Conservation (phyloP, 2,888 invertebrate species). For the Hirtodrosophila alboralis region DNA sequence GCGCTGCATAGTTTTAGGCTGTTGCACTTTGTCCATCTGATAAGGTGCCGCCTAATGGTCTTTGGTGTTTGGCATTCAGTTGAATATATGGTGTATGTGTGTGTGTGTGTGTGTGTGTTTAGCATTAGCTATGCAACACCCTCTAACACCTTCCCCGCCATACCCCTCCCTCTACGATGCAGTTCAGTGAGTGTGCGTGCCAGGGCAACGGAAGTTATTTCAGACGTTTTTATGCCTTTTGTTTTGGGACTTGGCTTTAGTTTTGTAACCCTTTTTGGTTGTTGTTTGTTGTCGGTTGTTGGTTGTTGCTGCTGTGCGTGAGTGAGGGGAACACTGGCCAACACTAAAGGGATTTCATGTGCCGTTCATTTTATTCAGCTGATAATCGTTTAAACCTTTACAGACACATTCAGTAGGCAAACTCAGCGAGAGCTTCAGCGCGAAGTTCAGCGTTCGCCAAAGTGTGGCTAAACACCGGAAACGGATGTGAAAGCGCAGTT, state of each 20-base stretch:
- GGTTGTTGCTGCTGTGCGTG: conserved; percentile 40
- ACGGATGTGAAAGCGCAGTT: conserved; percentile 74
- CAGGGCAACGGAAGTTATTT: conserved; percentile 69
- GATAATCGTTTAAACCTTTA: conserved; percentile 72
- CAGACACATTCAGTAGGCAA: conserved; percentile 65
- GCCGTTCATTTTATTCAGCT: conserved; percentile 66
- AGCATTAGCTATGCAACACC: conserved; percentile 51
- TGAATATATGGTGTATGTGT: conserved; percentile 12
- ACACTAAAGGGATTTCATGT: conserved; percentile 65
- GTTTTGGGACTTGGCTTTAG: conserved; percentile 52
- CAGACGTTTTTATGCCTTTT: conserved; percentile 74
- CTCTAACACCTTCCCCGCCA: not conserved
- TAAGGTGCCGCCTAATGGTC: conserved; percentile 62
- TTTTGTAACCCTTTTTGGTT: conserved; percentile 59
- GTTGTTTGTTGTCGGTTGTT: conserved; percentile 19
- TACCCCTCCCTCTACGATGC: too few species aligned
- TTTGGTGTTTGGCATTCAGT: conserved; percentile 52
- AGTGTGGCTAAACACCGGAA: conserved; percentile 75
- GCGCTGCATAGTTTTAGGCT: conserved; percentile 69
- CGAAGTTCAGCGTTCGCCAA: conserved; percentile 50
- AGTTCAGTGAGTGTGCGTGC: conserved; percentile 53
- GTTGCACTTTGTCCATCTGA: conserved; percentile 74
- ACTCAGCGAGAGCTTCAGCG: conserved; percentile 16
- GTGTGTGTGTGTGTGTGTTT: conserved; percentile 30
- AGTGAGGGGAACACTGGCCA: conserved; percentile 28